Evolutionary conservation across 2,888 invertebrate genomes (phyloP).

Genomic region (Dynastes hyllus): DNA sequence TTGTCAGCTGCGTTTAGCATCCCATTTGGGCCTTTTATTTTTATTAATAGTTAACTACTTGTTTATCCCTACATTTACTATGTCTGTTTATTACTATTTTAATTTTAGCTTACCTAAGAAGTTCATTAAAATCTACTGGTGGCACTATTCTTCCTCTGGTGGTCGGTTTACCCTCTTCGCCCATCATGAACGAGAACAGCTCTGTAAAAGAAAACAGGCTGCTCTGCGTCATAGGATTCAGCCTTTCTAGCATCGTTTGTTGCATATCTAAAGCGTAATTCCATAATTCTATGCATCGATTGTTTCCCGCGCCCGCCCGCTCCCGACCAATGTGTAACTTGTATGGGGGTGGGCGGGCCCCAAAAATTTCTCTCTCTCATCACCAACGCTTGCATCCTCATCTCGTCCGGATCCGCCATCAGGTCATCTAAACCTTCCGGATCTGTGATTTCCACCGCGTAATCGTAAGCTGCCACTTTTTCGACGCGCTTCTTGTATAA

Average conservation of each 20-base stretch:
- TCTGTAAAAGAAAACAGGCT: slow-evolving; percentile 96
- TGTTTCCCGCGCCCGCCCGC: slow-evolving; percentile 94
- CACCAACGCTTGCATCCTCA: slow-evolving; percentile 96
- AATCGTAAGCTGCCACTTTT: slow-evolving; percentile 91
- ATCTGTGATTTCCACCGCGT: slow-evolving; percentile 86
- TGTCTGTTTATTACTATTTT: too few relatives aligned
- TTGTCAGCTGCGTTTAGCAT: too few relatives aligned
- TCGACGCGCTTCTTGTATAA: slow-evolving; percentile 79
- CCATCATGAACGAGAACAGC: slow-evolving; percentile 94
- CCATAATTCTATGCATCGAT: slow-evolving; percentile 94
- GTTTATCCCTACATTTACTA: too few relatives aligned
- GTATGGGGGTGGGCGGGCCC: slow-evolving; percentile 97
- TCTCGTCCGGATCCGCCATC: slow-evolving; percentile 94
- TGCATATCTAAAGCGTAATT: slow-evolving; percentile 98
- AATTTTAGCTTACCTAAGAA: slow-evolving; percentile 71
- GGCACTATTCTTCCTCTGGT: slow-evolving; percentile 80
- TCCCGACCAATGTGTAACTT: slow-evolving; percentile 96
- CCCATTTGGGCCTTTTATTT: too few relatives aligned
- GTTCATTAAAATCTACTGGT: slow-evolving; percentile 86
- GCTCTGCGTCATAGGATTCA: slow-evolving; percentile 96
- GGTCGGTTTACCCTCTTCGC: slow-evolving; percentile 83
- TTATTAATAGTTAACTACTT: too few relatives aligned
- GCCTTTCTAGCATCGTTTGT: slow-evolving; percentile 91
- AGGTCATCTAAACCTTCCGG: slow-evolving; percentile 88
- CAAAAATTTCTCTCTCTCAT: slow-evolving; percentile 93